Base-by-base conservation (phyloP, 2,888 invertebrate species). In the Pteria penguin region DNA sequence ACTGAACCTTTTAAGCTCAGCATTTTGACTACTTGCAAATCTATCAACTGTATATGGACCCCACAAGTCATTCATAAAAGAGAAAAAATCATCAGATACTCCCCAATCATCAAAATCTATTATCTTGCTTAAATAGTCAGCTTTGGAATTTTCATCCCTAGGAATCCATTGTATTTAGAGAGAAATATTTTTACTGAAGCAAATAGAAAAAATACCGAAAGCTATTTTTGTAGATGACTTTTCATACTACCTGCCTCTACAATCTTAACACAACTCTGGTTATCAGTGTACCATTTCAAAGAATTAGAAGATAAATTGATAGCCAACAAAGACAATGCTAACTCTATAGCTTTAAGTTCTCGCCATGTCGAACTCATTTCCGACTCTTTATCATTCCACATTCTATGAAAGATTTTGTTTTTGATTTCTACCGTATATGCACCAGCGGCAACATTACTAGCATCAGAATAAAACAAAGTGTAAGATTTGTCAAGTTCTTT, bases 11-110 rank as follows among this genome's bases (percentile, higher is more conserved):
- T 31, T 11, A 24, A 78, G 58, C 26, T 78, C 72, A 18, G 24
- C 60, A 36, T 78, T 75, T 18, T 63, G 14, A n/a, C 62, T 67
- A 65, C 36, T 75, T 14, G 75, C 78, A 55, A 75, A 72, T 5
- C 72, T 54, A 62, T 78, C 78, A 2, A 78, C 33, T 32, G 74
- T 71, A 62, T 67, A 70, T 29, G 65, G 66, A n/a, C 78, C 75
- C 54, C 58, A 72, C 26, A 72, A 18, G 22, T 22, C 14, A 22
- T 72, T 66, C 24, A 78, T 72, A 29, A 68, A 78, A 14, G 24
- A 4, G 45, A 75, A 67, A 54, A 73, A 67, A 4, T 66, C 63
- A 4, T 33, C 22, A 4, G 75, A 57, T 2, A 78, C 71, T 26
- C 60, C 66, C 70, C 70, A 78, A 27, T 78, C 71, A 31, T 75